Base-by-base conservation (phyloP, 1,140 invertebrate species). In the Zaprionus kolodkinae region DNA sequence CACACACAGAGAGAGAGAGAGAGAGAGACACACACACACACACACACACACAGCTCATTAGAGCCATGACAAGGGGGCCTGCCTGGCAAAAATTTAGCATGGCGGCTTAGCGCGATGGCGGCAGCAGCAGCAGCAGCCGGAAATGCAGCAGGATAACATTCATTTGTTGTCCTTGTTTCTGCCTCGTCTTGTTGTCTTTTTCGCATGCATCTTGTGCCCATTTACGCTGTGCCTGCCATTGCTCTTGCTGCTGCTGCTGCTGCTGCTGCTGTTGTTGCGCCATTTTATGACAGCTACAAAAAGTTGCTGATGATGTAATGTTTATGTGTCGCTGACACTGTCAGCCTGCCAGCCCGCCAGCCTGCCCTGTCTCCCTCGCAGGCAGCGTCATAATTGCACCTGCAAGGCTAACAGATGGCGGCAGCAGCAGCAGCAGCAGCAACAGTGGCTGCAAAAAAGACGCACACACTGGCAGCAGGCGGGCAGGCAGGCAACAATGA, bases 271-370 rank as follows among this genome's bases (percentile, higher is more conserved):
- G 33, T 73, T 87, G 76, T 57, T 64, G 84, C 73, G 43, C 38
- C 54, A 65, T 80, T 87, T 88, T 80, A 79, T 87, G 83, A 87
- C 84, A 88, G 83, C 81, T 87, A 79, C 83, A 87, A 87, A 87
- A 87, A 87, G 77, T 87, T 88, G 80, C 83, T 88, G 83, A 87
- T 87, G 83, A 87, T 87, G 80, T 87, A 88, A 87, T 87, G 83
- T 87, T 88, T 87, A 80, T 87, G 80, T 87, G 84, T 87, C 83
- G 84, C 84, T 87, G 84, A 87, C 83, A 87, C 83, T 72, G 84
- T 30, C 68, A 70, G 54, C 36, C 70, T 48, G 15, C 27, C 27
- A 21, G 0, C 55, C 35, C 48, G 45, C 48, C 45, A 15, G 35
- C 9, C 57, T 10, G 27, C 36, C 40, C 67, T 25, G 10, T 43